Conservation (phyloP, 2,797 vertebrate species). For the Pseudochromis fuscus region DNA sequence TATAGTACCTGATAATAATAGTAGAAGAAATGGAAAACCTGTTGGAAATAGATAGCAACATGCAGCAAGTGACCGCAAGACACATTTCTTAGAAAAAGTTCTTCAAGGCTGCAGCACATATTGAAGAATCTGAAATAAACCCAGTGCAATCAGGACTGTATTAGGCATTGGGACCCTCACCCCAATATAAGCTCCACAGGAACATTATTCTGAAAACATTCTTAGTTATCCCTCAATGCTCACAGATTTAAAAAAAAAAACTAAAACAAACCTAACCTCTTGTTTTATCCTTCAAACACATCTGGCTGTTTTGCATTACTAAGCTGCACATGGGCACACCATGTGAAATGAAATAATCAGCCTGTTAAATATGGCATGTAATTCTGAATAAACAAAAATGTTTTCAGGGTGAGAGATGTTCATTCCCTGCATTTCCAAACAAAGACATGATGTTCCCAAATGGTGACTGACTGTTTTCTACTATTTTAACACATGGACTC, state of each 20-base stretch:
- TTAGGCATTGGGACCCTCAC: neutral
- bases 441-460: conserved; percentile 52
- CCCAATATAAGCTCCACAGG: neutral
- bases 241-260: conserved; percentile 1
- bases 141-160: neutral
- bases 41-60: conserved; percentile 13
- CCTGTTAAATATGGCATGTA: conserved; percentile 56
- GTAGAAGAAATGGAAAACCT: neutral
- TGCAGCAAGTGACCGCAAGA: conserved; percentile 6
- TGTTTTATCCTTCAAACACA: conserved; percentile 23
- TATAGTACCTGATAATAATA: neutral
- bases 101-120: neutral
- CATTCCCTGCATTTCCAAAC: conserved; percentile 37
- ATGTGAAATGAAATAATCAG: conserved; percentile 61
- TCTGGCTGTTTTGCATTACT: conserved; percentile 53
- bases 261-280: conserved; percentile 8
- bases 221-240: neutral
- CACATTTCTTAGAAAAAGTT: neutral
- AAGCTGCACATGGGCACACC: conserved; percentile 51
- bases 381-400: conserved; percentile 54
- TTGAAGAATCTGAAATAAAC: conserved; percentile 15
- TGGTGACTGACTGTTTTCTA: conserved; percentile 29
- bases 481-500: conserved; percentile 25
- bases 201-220: conserved; percentile 5
- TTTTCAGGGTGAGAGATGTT: conserved; percentile 44